Base-by-base conservation (phyloP, 2,888 invertebrate genomes). In the Agriopis marginaria region DNA sequence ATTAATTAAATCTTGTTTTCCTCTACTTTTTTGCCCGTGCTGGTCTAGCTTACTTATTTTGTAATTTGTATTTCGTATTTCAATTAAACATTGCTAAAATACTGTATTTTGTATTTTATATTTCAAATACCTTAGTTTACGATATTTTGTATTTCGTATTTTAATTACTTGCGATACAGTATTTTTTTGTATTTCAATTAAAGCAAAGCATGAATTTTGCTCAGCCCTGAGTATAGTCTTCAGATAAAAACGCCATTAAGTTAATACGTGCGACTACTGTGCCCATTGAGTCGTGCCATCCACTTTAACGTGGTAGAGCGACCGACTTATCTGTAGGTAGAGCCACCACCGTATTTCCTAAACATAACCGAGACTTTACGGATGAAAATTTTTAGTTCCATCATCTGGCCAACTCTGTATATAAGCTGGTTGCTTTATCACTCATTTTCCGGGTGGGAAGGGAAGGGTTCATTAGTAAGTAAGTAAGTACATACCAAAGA, bases 231-330 rank as follows among this genome's bases (percentile, higher is more conserved):
- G 17, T 23, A 23, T 23, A 23, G 50, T 23, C 63, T 50, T 44
- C 11, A 60, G 54, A 60, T 59, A 70, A 70, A 65, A 64, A 56
- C 17, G 39, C 58, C 70, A 62, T 66, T 70, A 62, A 53, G 56
- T 40, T 66, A 66, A 66, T 66, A 63, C 65, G 58, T 66, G 65
- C 51, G 54, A 49, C 55, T 40, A 50, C 12, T 63, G 59, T 32
- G 54, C 50, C 42, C 55, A 55, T 50, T 68, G 60, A 64, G 14
- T 60, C 63, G 54, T 63, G 53, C 9, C 59, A 54, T 53, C 63
- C 42, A 39, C 23, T 49, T 8, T 44, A 53, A 60, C 49, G 60
- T 49, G 42, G 50, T 60, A 60, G 9, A 14, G 40, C 7, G 9
- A 55, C n/a, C n/a, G 1, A 32, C 0, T 32, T 32, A 12, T 12